Conservation (phyloP, 2,888 invertebrate species). For the Apotomis betuletana region DNA sequence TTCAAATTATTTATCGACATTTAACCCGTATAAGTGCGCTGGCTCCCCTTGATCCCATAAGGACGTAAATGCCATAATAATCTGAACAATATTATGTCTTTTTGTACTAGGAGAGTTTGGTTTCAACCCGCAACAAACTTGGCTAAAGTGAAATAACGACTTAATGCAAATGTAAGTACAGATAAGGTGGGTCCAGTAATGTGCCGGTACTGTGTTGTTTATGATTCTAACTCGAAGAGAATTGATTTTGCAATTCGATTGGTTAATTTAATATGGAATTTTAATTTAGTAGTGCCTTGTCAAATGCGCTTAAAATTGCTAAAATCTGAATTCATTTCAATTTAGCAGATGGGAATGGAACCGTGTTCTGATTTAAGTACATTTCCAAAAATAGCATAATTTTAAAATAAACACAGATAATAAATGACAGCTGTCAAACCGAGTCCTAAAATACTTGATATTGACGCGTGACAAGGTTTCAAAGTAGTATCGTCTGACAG, state of each 20-base stretch:
- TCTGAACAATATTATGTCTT: background rate
- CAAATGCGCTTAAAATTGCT: no score
- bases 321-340: no score
- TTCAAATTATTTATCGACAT: conserved; percentile 16
- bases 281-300: no score
- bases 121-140: background rate
- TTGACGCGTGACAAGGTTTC: conserved; percentile 16
- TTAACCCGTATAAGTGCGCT: conserved; percentile 3
- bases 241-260: conserved; percentile 4
- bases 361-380: no score
- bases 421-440: conserved; percentile 4
- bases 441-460: conserved; percentile 10
- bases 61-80: background rate
- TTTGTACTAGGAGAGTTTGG: background rate
- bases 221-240: background rate
- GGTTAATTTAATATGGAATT: no score
- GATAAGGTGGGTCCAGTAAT: background rate
- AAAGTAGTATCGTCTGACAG: conserved; percentile 2
- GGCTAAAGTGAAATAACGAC: conserved; percentile 3
- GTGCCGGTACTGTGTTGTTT: background rate
- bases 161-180: conserved; percentile 13
- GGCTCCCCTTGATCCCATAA: background rate
- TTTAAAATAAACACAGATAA: background rate
- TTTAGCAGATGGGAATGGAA: no score
- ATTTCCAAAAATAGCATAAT: no score